These are phyloP conservation scores for Plemyria rubiginata DNA, from an alignment of 2,888 invertebrate species.

Conservation along the genomic window DNA sequence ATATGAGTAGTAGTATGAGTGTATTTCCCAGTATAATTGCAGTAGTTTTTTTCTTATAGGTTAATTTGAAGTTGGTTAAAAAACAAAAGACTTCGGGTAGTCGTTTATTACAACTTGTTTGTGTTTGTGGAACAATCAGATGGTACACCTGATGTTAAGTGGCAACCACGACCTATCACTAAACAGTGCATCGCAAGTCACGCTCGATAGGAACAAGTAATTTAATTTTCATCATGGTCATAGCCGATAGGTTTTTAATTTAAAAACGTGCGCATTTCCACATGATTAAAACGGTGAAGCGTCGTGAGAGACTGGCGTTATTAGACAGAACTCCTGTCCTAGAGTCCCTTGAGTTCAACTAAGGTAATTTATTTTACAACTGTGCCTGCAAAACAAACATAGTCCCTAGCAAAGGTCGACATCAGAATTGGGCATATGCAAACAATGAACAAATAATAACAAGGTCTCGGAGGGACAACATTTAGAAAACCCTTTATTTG, in stretches of 20 bases:
- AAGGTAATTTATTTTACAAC: slow-evolving; percentile 23
- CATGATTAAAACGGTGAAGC: background rate
- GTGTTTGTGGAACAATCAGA: too few species aligned
- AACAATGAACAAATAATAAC: slow-evolving; percentile 75
- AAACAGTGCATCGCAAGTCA: too few species aligned
- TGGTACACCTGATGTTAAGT: too few species aligned
- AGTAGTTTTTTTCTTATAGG: too few species aligned
- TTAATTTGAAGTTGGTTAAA: too few species aligned
- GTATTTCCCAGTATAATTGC: too few species aligned
- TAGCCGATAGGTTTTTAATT: background rate
- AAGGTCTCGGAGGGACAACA: slow-evolving; percentile 62
- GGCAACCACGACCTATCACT: too few species aligned
- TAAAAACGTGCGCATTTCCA: background rate
- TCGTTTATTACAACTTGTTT: too few species aligned
- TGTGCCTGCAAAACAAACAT: slow-evolving; percentile 28
- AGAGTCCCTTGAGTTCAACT: slow-evolving; percentile 29
- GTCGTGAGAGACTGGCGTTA: slow-evolving; percentile 1
- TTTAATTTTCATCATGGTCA: background rate
- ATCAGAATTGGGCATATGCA: slow-evolving; percentile 70
- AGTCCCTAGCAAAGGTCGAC: slow-evolving; percentile 51
- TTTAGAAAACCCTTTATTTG: slow-evolving; percentile 60
- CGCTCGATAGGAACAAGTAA: too few species aligned
- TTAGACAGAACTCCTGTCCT: background rate
- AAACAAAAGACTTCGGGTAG: too few species aligned
- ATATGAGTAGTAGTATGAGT: too few species aligned